Base-by-base conservation (phyloP, 2,888 invertebrate genomes). In the Mesoligia furuncula region DNA sequence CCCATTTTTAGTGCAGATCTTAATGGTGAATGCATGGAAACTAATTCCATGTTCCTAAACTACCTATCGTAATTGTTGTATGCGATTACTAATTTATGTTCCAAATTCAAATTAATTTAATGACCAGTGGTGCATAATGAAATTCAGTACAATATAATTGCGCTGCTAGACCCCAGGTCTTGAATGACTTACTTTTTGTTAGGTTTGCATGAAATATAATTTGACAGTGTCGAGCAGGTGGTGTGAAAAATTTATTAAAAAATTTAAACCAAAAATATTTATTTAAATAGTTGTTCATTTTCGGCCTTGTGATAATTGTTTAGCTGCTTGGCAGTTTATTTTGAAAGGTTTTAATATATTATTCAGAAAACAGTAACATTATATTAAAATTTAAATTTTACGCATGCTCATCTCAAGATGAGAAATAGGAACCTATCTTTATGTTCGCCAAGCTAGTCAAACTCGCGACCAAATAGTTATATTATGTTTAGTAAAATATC, bases 241-340 rank as follows among this genome's bases (percentile, higher is more conserved):
- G 36, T 36, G 36, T 36, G 36, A 36, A 73, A 71, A 59, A 57
- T 57, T 57, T 54, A 17, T 66, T 17, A 27, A 70, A 57, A 31
- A 59, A 57, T 24, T 78, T 20, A 57, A 57, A 24, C 57, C 45
- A 70, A 42, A 69, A 24, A 71, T 57, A 7, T 48, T 59, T 17
- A 36, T 24, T 51, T 57, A 54, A 36, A 66, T 64, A 64, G 17
- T 75, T 71, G 59, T 80, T 83, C 15, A 67, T 78, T 81, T 84
- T 79, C 68, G 57, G 75, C 66, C 74, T 85, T 87, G 81, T 84
- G 86, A 84, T 83, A 79, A 76, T 83, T 81, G 70, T 84, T 89
- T 87, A 81, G 81, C 91, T 90, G 88, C 90, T 89, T 90, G 83
- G 92, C 90, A 90, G 91, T 88, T 90, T 84, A 77, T 83, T 80